Evolutionary conservation across 2,888 invertebrate species (phyloP).

Genomic region (Rhimphoctona megacephalus): DNA sequence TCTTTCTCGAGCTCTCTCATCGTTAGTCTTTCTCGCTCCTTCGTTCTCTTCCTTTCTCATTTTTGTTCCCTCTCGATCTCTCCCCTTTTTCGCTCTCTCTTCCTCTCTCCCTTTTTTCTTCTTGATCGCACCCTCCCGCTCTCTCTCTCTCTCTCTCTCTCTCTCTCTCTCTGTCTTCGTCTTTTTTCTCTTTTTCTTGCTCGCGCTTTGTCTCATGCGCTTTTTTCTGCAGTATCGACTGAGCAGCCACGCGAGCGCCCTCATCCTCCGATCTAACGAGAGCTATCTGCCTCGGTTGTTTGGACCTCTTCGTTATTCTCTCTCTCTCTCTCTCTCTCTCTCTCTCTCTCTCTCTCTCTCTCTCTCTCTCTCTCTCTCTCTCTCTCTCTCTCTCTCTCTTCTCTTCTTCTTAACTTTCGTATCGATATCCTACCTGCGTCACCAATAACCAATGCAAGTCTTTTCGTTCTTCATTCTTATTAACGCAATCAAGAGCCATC

Average conservation of each 20-base stretch:
- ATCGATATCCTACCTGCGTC: neutral
- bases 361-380: too few species aligned
- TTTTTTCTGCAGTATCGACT: slow-evolving; percentile 16
- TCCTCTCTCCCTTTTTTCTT: neutral
- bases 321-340: neutral
- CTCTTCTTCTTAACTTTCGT: neutral
- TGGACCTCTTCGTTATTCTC: slow-evolving; percentile 42
- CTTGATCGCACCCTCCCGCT: neutral
- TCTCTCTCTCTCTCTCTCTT: slow-evolving; percentile 5
- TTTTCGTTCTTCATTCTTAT: neutral
- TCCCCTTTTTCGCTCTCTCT: neutral
- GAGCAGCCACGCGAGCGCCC: slow-evolving; percentile 9
- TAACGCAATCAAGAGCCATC: neutral
- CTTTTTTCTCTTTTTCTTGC: neutral
- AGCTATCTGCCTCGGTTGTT: slow-evolving; percentile 75
- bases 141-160: neutral
- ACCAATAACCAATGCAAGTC: neutral
- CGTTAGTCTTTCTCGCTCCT: neutral
- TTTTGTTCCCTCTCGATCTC: neutral
- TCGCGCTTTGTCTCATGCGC: neutral
- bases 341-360: slow-evolving; percentile 15
- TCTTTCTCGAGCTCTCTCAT: slow-evolving; percentile 2
- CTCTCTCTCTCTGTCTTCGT: neutral
- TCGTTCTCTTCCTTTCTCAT: neutral
- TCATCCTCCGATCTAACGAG: slow-evolving; percentile 21